Base-by-base conservation (phyloP, 2,113 vertebrate species). In the Stigmatopora nigra region DNA sequence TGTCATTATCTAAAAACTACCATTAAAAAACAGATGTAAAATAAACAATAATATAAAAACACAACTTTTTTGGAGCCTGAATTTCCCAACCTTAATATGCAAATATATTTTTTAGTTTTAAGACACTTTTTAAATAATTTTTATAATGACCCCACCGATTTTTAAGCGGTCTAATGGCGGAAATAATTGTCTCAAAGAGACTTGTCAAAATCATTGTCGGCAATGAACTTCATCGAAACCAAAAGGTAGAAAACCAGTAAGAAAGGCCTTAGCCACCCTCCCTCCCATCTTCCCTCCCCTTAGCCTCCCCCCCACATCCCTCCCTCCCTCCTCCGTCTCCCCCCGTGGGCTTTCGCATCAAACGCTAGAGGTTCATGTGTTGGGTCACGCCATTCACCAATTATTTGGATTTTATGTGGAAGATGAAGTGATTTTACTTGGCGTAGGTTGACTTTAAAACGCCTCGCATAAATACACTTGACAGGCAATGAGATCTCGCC, bases 331-430 rank as follows among this genome's bases (percentile, higher is more conserved):
- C 67, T 75, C 81, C 88, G 10, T 20, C 19, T 53, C 69, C 67
- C 76, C 81, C 88, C 72, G 69, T 82, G 82, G 82, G 86, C 82
- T 86, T 73, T 79, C 70, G 80, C 81, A 84, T 82, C 81, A 81
- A 86, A 80, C 64, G 81, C 80, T 85, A 57, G 65, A 77, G 83
- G 80, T 86, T 82, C 78, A 80, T 81, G 83, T 79, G 82, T 64
- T 77, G 71, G 85, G 87, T 88, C 86, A 83, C 77, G 73, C 78
- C 78, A 79, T 80, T 87, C 82, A 88, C 87, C 88, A 89, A 89
- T 89, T 88, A 90, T 86, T 87, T 87, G 86, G 79, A 88, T 87
- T 89, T 87, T 89, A 89, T 88, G 86, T 84, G 86, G 22, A 56
- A 88, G 83, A 88, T 84, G 85, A 86, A 83, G 81, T 90, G 87